Conservation (phyloP, 1,140 invertebrate genomes). For the Zaprionus ornatus region DNA sequence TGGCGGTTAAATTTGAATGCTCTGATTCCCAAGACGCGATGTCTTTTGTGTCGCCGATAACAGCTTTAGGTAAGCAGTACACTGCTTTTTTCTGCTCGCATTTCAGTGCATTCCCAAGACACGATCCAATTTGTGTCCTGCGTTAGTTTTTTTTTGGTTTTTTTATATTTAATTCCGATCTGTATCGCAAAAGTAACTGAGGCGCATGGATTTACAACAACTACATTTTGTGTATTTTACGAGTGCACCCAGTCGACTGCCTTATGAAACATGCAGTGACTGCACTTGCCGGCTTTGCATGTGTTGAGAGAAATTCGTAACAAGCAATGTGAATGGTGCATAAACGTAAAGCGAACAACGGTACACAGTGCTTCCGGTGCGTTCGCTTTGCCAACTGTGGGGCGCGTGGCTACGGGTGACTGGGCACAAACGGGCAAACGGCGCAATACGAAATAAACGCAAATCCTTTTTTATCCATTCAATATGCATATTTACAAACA, state of each 20-base stretch:
- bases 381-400: constrained; percentile 41
- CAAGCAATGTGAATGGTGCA: constrained; percentile 40
- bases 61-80: too few species aligned
- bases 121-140: too few species aligned
- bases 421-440: constrained; percentile 38
- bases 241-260: constrained; percentile 23
- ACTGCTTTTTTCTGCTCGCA: too few species aligned
- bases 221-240: constrained; percentile 3
- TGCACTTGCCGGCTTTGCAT: constrained; percentile 29
- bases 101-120: too few species aligned
- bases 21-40: too few species aligned
- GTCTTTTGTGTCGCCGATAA: too few species aligned
- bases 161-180: not conserved
- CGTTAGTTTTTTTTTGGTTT: not conserved
- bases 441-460: constrained; percentile 60
- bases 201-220: constrained; percentile 5
- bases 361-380: constrained; percentile 57
- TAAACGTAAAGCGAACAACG: constrained; percentile 61
- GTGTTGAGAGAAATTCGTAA: constrained; percentile 51
- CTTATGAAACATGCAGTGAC: constrained; percentile 61
- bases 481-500: constrained; percentile 59
- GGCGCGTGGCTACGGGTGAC: constrained; percentile 1
- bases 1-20: too few species aligned
- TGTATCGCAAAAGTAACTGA: not conserved
- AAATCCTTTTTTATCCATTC: constrained; percentile 76